Conservation (phyloP, 1,140 invertebrate species). For the Zaprionus africanus region DNA sequence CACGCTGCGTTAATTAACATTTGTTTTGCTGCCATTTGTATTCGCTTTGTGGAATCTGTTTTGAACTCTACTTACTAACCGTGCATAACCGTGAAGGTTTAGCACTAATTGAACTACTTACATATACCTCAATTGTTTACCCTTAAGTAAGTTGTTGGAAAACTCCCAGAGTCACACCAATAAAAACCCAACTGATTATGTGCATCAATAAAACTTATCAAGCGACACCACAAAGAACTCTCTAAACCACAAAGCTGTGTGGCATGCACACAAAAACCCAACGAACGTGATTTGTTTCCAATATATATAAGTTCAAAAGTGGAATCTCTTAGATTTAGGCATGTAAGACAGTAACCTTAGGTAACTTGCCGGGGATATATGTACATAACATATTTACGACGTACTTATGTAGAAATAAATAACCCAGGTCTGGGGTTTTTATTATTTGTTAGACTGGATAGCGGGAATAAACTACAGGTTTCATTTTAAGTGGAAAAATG, state of each 20-base stretch:
- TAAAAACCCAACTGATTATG: background rate
- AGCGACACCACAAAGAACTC: conserved; percentile 12
- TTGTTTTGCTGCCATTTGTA: conserved; percentile 18
- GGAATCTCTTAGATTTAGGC: conserved; percentile 18
- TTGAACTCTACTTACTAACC: conserved; percentile 1
- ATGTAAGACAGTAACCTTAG: conserved; percentile 2
- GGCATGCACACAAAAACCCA: conserved; percentile 15
- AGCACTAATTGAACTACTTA: background rate
- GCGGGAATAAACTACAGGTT: background rate
- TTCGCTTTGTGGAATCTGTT: conserved; percentile 1
- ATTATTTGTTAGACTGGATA: background rate
- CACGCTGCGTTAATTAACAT: conserved; percentile 14
- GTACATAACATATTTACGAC: background rate
- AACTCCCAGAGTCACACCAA: background rate
- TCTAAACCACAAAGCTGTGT: conserved; percentile 12
- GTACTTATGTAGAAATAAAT: conserved; percentile 4
- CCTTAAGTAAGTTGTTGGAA: background rate
- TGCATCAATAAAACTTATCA: conserved; percentile 36
- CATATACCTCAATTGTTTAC: background rate
- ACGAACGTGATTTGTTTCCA: conserved; percentile 54
- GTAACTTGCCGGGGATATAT: conserved; percentile 16
- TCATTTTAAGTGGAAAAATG: conserved; percentile 10
- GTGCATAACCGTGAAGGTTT: conserved; percentile 1
- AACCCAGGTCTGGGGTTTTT: conserved; percentile 24
- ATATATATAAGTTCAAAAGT: conserved; percentile 13